Evolutionary conservation across 2,888 invertebrate species (phyloP).

Genomic region (Drosophila kokeensis): DNA sequence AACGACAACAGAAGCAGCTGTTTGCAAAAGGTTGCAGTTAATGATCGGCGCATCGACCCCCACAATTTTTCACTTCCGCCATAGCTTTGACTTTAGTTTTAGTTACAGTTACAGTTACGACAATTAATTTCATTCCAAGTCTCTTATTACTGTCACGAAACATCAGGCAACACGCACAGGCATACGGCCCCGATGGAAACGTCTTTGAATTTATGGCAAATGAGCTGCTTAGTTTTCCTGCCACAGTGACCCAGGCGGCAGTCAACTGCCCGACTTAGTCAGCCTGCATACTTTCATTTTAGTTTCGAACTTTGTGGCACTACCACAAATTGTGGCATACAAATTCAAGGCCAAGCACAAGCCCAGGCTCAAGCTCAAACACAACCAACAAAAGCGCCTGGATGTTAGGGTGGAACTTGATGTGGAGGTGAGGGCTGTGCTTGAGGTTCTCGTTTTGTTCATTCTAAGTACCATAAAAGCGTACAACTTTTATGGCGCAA

Average conservation of each 20-base stretch:
- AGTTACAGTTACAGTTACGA: slow-evolving; percentile 54
- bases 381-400: slow-evolving; percentile 1
- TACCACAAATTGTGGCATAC: slow-evolving; percentile 56
- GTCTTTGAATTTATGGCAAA: slow-evolving; percentile 66
- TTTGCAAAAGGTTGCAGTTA: slow-evolving; percentile 25
- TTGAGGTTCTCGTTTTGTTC: slow-evolving; percentile 64
- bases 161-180: slow-evolving; percentile 70
- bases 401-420: slow-evolving; percentile 8
- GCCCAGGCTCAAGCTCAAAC: slow-evolving; percentile 15
- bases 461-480: slow-evolving; percentile 72
- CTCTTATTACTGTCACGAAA: slow-evolving; percentile 74
- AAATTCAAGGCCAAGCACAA: slow-evolving; percentile 61
- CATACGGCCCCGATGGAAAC: slow-evolving; percentile 51
- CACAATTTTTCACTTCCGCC: slow-evolving; percentile 45
- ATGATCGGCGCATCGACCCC: slow-evolving; percentile 16
- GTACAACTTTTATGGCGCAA: slow-evolving; percentile 70
- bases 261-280: slow-evolving; percentile 20
- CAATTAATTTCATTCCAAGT: slow-evolving; percentile 79
- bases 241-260: slow-evolving; percentile 36
- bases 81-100: slow-evolving; percentile 14
- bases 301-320: slow-evolving; percentile 54
- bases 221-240: slow-evolving; percentile 56
- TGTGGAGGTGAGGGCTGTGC: slow-evolving; percentile 33
- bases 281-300: slow-evolving; percentile 53
- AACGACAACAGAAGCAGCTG: slow-evolving; percentile 14